These are phyloP conservation scores for Rostratula benghalensis DNA, from an alignment of 2,113 vertebrate genomes.

Conservation along the genomic window DNA sequence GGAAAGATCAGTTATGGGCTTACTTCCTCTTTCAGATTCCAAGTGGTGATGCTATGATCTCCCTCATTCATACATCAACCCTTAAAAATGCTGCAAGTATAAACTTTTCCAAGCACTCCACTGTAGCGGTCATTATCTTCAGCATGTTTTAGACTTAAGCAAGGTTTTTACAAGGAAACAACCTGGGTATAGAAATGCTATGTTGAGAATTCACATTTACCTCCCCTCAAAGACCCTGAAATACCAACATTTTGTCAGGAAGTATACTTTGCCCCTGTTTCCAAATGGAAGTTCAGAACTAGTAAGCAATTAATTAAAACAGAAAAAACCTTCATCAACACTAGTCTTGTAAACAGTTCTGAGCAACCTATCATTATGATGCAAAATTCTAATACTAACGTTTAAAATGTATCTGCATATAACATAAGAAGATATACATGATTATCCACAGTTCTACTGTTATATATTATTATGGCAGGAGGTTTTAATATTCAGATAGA, in stretches of 20 bases:
- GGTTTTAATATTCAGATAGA: not conserved
- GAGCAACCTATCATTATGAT: not conserved
- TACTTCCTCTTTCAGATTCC: not conserved
- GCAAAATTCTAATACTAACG: not conserved
- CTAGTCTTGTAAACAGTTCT: not conserved
- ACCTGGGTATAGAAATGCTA: not conserved
- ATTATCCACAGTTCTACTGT: not conserved
- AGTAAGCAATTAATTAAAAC: not conserved
- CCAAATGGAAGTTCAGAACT: not conserved
- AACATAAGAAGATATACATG: not conserved
- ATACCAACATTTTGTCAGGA: not conserved
- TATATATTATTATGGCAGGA: not conserved
- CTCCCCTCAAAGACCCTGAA: not conserved
- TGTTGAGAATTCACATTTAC: not conserved
- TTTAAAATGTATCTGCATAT: not conserved
- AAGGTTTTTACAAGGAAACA: not conserved
- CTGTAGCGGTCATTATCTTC: not conserved
- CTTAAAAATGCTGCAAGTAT: not conserved
- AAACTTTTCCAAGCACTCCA: not conserved
- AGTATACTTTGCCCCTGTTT: not conserved
- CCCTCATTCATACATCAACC: not conserved
- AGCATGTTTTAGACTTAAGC: not conserved
- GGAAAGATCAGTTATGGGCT: not conserved
- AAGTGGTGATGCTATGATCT: not conserved
- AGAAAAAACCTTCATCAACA: not conserved